phyloP scores from a whole-genome alignment of 2,113 vertebrate species.

The Gorsachius goisagi region DNA sequence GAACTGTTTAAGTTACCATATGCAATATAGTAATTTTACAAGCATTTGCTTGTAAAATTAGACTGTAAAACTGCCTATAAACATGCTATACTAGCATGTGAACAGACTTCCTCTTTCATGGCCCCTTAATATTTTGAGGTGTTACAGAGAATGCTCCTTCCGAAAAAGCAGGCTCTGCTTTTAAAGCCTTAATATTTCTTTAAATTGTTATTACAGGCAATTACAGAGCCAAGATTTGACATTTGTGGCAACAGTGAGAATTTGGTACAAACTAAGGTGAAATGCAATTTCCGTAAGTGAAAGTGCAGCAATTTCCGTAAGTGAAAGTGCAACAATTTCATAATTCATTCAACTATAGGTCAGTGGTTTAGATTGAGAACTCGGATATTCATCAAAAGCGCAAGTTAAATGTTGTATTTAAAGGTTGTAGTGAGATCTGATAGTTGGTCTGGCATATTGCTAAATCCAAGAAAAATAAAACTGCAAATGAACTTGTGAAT shows the following conservation, averaged over 20 bases:
- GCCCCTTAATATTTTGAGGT: neutral
- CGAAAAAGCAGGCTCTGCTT: neutral
- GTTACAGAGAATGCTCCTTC: rapidly evolving
- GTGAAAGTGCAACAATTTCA: neutral
- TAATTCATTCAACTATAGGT: neutral
- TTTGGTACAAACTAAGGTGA: neutral
- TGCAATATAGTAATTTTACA: neutral
- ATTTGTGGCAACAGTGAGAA: neutral
- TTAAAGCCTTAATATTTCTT: neutral
- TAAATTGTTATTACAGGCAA: neutral
- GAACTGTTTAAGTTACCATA: neutral
- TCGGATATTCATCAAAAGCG: neutral
- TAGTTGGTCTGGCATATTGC: neutral
- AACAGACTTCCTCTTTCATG: neutral
- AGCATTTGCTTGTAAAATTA: neutral
- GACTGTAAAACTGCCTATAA: neutral
- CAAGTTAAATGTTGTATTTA: neutral
- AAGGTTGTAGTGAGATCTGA: neutral
- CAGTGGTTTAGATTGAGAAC: neutral
- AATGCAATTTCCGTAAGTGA: neutral
- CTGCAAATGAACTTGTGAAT: neutral
- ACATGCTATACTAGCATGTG: rapidly evolving
- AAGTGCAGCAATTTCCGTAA: neutral
- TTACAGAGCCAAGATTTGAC: rapidly evolving
- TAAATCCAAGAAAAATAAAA: neutral